Conservation (phyloP, 2,113 vertebrate genomes). For the Centropus unirufus region DNA sequence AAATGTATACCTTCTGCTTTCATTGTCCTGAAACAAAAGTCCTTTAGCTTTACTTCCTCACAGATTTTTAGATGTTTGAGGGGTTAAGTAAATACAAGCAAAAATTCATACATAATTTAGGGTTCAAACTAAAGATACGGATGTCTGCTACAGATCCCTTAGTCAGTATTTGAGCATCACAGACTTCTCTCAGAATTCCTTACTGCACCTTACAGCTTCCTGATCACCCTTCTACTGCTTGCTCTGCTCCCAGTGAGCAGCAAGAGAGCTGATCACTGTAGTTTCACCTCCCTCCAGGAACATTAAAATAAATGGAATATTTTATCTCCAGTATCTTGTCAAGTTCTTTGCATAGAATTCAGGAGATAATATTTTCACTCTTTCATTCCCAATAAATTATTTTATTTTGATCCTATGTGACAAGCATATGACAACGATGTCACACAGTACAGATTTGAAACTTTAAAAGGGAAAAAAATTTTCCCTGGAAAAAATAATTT, state of each 20-base stretch:
- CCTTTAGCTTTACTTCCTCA: neutral
- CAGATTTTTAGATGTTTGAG: no score
- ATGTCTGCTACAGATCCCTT: neutral
- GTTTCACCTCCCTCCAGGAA: neutral
- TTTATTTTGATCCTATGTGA: neutral
- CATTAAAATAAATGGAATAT: neutral
- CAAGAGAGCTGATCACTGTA: neutral
- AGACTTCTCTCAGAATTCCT: neutral
- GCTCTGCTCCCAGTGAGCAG: neutral
- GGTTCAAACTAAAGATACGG: neutral
- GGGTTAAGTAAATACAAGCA: neutral
- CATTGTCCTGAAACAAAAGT: neutral
- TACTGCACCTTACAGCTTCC: neutral
- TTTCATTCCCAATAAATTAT: neutral
- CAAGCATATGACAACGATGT: neutral
- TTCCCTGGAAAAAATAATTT: neutral
- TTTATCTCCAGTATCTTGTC: neutral
- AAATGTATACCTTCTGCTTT: neutral
- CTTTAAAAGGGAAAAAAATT: neutral
- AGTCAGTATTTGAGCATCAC: neutral
- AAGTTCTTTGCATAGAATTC: neutral
- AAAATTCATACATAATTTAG: neutral
- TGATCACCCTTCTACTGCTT: neutral
- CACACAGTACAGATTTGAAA: neutral
- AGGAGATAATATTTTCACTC: neutral